Base-by-base conservation (phyloP, 2,797 vertebrate species). In the Borostomias antarcticus region DNA sequence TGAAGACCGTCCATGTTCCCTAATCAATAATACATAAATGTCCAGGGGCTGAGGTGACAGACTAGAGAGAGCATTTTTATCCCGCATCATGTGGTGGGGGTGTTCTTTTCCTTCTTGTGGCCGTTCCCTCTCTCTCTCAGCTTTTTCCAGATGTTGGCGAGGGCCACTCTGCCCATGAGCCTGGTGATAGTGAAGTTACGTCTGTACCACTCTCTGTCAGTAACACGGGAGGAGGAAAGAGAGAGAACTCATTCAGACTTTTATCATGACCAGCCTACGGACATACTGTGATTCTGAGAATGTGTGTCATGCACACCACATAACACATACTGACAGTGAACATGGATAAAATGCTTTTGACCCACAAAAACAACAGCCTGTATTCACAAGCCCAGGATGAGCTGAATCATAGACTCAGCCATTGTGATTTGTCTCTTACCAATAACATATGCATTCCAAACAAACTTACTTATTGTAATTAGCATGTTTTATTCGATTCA, bases 111-210 rank as follows among this genome's bases (percentile, higher is more conserved):
- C 30, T 8, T n/a, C 21, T 71, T 85, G 57, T 33, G 81, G 5
- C 64, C 73, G 68, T 64, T 82, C 40, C 25, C 72, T 72, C 81
- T 89, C 68, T 74, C 63, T 0, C 76, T 73, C 29, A 96, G 76
- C 40, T 70, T 89, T 72, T 35, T 93, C 94, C 95, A 94, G 25
- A 85, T 60, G 79, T 84, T 92, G 43, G 58, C 69, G 59, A 98
- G 45, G 33, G 88, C 79, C 57, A 97, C 94, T 81, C 84, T 91
- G 59, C 91, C 95, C 98, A 99, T 96, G 66, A 97, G 91, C 66
- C 94, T 82, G 0, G 96, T 99, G 87, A 99, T 98, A 74, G 87
- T 89, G 80, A 98, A 93, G 81, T 99, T 99, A n/a, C 86, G 93
- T 74, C 84, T 90, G 88, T 99, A 99, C 98, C 98, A 99, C 64